Evolutionary conservation across 1,140 invertebrate species (phyloP), one percentile per base, ranked within the genome.

Genomic region (Heliconius nattereri): DNA sequence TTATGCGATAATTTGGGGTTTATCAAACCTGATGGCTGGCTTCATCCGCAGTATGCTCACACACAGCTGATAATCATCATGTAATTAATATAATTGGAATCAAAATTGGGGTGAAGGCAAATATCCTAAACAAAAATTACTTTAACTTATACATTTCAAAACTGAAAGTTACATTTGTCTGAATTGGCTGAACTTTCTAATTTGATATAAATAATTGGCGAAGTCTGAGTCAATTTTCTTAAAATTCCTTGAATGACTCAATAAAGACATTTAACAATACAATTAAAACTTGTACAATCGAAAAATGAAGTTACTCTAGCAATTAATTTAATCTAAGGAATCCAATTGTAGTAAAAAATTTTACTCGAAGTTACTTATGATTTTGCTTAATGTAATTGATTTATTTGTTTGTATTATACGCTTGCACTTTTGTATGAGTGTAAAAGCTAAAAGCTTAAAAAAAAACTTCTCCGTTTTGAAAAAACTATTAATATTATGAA

Each of bases 271-370:
- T 71, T 57, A 37, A 78, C 76, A 78, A 73, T 78, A 49, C 49
- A 78, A 78, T 78, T 78, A 72, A 72, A 72, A 78, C 49, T 78
- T 78, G 32, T 49, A 57, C 20, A 32, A 78, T 78, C 29, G 54
- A 76, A 76, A 76, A 70, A 78, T 72, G 6, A 78, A 78, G 45
- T 72, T 73, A 78, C 71, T 66, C 11, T 29, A 26, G 60, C 26
- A 26, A 66, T 19, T 11, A 66, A 66, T 66, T 66, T 66, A 16
- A 66, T 66, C 23, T 29, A 2, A 26, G 26, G 13, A 66, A 66
- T 66, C 16, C 60, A 66, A 66, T 66, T 29, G 26, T 66, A 66
- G 23, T 60, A 23, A 60, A 13, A 66, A 26, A 66, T 57, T 57
- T 57, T 57, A 66, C 2, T 66, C 29, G 5, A 66, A 66, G 11